Percentiles rank a stretch among this genome's conserved stretches.
Conservation (phyloP, 2,797 vertebrate species). For the Phrynocephalus vlangalii region DNA sequence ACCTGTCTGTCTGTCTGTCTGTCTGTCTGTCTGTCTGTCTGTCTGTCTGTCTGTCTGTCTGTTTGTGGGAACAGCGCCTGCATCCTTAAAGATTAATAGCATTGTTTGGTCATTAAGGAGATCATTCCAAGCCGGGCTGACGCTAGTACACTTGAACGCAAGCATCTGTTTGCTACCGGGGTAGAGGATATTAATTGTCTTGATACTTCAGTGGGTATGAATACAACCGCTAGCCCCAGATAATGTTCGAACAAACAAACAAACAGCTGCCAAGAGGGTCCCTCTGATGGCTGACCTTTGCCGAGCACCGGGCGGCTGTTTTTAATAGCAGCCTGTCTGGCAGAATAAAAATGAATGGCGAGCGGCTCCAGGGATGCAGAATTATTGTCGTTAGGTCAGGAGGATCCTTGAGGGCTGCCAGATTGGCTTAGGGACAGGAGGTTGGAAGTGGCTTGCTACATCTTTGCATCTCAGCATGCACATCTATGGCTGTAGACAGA, state of each 20-base stretch:
- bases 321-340: conserved; percentile 76
- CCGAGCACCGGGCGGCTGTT: conserved; percentile 71
- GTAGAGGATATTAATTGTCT: conserved; percentile 82
- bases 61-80: conserved; percentile 45
- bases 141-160: conserved; percentile 73
- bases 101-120: conserved; percentile 80
- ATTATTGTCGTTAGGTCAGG: conserved; percentile 50
- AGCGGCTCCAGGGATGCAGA: conserved; percentile 34
- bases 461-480: no score
- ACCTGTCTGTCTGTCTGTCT: background rate
- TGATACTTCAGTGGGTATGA: conserved; percentile 80
- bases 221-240: conserved; percentile 79
- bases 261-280: conserved; percentile 79
- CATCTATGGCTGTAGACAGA: background rate
- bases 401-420: conserved; percentile 44
- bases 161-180: conserved; percentile 84
- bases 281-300: conserved; percentile 78
- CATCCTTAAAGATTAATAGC: conserved; percentile 75
- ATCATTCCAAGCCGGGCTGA: conserved; percentile 71
- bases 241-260: conserved; percentile 82
- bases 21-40: background rate
- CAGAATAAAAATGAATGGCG: conserved; percentile 33
- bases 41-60: background rate
- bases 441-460: background rate
- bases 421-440: conserved; percentile 1